Conservation (phyloP, 1,140 invertebrate species). For the Cydia amplana region DNA sequence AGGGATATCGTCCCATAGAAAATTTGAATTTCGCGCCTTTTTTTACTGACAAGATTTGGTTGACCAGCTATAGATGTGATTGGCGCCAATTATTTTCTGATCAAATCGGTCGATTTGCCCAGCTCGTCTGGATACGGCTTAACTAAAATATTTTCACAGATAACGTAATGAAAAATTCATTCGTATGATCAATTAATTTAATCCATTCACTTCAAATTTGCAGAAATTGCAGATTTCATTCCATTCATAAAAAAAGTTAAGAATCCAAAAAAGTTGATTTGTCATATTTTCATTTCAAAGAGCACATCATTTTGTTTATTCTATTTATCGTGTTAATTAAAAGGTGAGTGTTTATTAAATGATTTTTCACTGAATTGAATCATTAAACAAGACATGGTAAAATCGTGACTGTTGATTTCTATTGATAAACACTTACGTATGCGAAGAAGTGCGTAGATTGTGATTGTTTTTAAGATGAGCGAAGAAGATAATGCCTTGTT, state of each 20-base stretch:
- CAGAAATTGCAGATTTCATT: too few relatives aligned
- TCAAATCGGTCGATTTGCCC: too few relatives aligned
- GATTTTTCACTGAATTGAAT: slow-evolving; percentile 21
- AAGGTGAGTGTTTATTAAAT: slow-evolving; percentile 40
- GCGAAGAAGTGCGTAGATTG: slow-evolving; percentile 54
- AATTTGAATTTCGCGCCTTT: too few relatives aligned
- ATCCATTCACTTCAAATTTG: slow-evolving; percentile 13
- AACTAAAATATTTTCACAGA: neutral
- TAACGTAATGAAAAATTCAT: neutral
- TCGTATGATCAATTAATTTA: neutral
- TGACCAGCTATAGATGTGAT: too few relatives aligned
- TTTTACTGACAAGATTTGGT: too few relatives aligned
- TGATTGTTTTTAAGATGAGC: slow-evolving; percentile 70
- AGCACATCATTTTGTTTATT: slow-evolving; percentile 38
- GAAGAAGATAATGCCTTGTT: slow-evolving; percentile 66
- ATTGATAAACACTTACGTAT: slow-evolving; percentile 61
- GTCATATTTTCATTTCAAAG: slow-evolving; percentile 39
- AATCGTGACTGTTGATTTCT: neutral
- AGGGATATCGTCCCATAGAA: too few relatives aligned
- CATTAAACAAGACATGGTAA: neutral
- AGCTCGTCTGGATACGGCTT: too few relatives aligned
- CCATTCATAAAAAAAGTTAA: slow-evolving; percentile 45
- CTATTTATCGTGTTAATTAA: slow-evolving; percentile 32
- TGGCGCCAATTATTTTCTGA: too few relatives aligned
- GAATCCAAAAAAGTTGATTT: slow-evolving; percentile 66